phyloP scores from a whole-genome alignment of 1,140 invertebrate genomes.

The Heterodera carotae region DNA sequence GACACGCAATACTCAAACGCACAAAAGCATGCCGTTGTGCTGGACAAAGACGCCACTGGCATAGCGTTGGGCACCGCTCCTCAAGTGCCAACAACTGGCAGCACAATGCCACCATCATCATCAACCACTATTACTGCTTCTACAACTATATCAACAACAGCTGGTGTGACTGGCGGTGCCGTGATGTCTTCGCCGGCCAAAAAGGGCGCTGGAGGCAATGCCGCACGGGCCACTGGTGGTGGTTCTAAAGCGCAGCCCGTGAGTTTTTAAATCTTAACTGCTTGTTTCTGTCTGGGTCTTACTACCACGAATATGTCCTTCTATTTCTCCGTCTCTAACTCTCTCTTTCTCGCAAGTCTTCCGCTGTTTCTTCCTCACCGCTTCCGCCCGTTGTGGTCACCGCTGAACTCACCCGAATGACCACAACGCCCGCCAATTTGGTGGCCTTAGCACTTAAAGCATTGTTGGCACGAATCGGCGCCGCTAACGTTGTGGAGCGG shows the following conservation, averaged over 20 bases:
- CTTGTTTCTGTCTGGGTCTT: no score
- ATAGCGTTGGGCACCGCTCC: no score
- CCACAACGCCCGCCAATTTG: slow-evolving; percentile 52
- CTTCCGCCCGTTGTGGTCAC: slow-evolving; percentile 51
- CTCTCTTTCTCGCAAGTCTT: no score
- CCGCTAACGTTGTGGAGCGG: slow-evolving; percentile 55
- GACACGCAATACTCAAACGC: slow-evolving; percentile 59
- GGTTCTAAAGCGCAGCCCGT: background rate
- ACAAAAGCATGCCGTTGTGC: slow-evolving; percentile 34
- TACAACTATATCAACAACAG: background rate
- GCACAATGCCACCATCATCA: background rate
- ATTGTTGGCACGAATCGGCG: slow-evolving; percentile 44
- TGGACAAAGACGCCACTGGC: background rate
- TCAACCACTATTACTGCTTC: slow-evolving; percentile 9
- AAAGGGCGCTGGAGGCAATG: background rate
- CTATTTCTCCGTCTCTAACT: background rate
- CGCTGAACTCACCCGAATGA: slow-evolving; percentile 49
- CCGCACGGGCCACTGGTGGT: background rate
- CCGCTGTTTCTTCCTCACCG: background rate
- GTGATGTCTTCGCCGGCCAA: background rate
- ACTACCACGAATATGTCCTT: no score
- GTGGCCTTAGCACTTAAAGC: slow-evolving; percentile 48
- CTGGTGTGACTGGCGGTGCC: background rate
- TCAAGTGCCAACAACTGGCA: background rate
- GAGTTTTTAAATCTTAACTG: background rate